Conservation (phyloP, 2,888 invertebrate species). For the Xestia xanthographa region DNA sequence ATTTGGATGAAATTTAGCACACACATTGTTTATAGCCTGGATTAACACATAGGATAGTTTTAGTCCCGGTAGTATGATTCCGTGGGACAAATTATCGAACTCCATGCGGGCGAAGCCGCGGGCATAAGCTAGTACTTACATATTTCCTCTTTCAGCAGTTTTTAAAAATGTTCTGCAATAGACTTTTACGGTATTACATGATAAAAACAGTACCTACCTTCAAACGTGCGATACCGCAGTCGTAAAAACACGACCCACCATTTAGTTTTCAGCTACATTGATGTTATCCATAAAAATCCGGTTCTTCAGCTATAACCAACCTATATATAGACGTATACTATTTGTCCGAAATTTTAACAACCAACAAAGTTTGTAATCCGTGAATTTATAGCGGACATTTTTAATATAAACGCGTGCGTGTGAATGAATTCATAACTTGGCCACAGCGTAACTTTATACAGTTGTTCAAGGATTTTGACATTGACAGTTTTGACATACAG, state of each 20-base stretch:
- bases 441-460: conserved; percentile 21
- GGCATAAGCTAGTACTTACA: too few relatives aligned
- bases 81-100: too few relatives aligned
- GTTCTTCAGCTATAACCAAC: conserved; percentile 11
- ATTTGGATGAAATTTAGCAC: too few relatives aligned
- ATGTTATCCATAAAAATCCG: conserved; percentile 43
- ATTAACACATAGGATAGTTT: too few relatives aligned
- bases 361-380: conserved; percentile 64
- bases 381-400: conserved; percentile 64
- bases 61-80: too few relatives aligned
- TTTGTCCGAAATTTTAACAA: conserved; percentile 55
- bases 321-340: conserved; percentile 31
- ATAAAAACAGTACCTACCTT: conserved; percentile 11
- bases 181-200: conserved; percentile 1
- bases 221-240: neutral
- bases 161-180: neutral
- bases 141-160: neutral
- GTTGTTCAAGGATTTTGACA: conserved; percentile 27
- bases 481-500: neutral
- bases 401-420: conserved; percentile 59
- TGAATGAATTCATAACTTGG: conserved; percentile 59
- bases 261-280: conserved; percentile 44
- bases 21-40: too few relatives aligned
- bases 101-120: too few relatives aligned
- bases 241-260: conserved; percentile 41